phyloP scores from a whole-genome alignment of 2,113 vertebrate genomes.

The Oreochromis niloticus region DNA sequence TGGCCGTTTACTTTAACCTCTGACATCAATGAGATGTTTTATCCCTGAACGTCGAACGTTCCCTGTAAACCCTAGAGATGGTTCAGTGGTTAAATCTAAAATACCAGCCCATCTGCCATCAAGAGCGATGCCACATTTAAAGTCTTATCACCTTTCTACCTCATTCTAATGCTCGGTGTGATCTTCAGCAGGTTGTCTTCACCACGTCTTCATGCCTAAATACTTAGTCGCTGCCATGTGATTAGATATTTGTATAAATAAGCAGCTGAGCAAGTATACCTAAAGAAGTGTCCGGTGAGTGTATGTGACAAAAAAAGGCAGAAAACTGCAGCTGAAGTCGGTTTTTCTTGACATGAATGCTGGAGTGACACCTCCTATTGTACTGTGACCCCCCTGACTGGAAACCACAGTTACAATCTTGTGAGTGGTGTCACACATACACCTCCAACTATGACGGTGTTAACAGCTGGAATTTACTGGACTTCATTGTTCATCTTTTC shows the following conservation, averaged over 20 bases:
- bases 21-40: not conserved
- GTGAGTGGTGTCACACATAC: not conserved
- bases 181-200: not conserved
- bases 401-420: not conserved
- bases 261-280: not conserved
- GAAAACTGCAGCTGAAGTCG: accelerated
- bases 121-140: not conserved
- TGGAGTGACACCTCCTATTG: accelerated
- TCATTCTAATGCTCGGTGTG: not conserved
- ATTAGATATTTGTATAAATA: not conserved
- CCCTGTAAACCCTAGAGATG: not conserved
- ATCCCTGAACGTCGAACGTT: too few relatives aligned
- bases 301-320: not conserved
- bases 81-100: not conserved
- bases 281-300: not conserved
- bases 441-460: not conserved
- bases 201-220: not conserved
- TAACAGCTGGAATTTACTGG: not conserved
- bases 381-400: not conserved
- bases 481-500: not conserved
- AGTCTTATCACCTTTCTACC: not conserved
- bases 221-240: accelerated
- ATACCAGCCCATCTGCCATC: not conserved
- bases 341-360: accelerated
- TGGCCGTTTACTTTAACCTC: not conserved